Evolutionary conservation across 2,113 vertebrate species (phyloP), one percentile per base, ranked within the genome.

Genomic region (Anolis sagrei): DNA sequence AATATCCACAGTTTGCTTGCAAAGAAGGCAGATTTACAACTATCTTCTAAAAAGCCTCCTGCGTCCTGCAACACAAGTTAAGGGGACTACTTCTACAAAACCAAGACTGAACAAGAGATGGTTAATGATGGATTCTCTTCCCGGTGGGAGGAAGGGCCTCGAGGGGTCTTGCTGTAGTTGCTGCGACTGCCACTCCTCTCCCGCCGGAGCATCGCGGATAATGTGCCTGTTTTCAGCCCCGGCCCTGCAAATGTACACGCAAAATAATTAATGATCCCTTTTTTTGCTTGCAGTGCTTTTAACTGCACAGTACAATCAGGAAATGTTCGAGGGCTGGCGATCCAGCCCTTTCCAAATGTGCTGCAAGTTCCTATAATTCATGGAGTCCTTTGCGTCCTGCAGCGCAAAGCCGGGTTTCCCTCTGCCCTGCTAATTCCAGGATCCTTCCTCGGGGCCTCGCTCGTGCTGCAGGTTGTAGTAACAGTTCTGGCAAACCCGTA

Each of bases 401-500:
- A 1, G 1, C 79, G 1, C 16, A 39, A 16, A 14, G 70, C 66
- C 80, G 87, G 48, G 75, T 51, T 49, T 4, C 4, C 18, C n/a
- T 74, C 3, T 10, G 16, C 19, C n/a, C 25, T 85, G 86, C 95
- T 96, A 99, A 89, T 98, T 98, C 87, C 96, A 97, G 90, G 96
- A 92, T 79, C 97, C 94, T 21, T 99, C 98, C 84, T 99, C 98
- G 1, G 93, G 93, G 54, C 97, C 96, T 21, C 97, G 96, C 93
- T 99, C 98, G 0, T 99, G 98, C 89, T 99, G 98, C 76, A 99
- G 96, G 95, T 99, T 99, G 94, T 98, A 99, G 90, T 98, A 98
- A 96, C 99, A 99, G 98, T 98, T 99, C 96, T 99, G 99, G 96
- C 98, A 99, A 72, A 99, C 99, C 2, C 99, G 96, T 83, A 99